Evolutionary conservation across 2,888 invertebrate species (phyloP), one percentile per base, ranked within the genome.

Genomic region (Patella ulyssiponensis): DNA sequence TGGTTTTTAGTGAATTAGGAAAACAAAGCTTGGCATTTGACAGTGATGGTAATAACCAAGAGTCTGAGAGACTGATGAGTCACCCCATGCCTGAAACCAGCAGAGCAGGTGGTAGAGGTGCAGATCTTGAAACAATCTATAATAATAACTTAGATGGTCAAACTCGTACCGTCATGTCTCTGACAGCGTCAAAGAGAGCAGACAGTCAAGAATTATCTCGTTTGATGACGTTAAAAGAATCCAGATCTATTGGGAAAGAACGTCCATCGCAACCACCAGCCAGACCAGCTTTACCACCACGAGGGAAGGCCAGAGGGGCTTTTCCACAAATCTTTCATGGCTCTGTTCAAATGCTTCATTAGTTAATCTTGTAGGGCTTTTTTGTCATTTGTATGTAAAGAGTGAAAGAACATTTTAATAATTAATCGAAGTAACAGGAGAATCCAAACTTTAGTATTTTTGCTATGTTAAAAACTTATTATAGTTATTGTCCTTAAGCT

Each of bases 1-100:
- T 89, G 87, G 83, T 89, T 52, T 78, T 85, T 76, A 83, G 83
- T 54, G 88, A 88, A 64, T 82, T 89, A 74, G 89, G 88, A 44
- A 75, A 77, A 33, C 77, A 80, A 20, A 64, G 20, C 2, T 14
- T 64, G 3, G 20, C 64, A n/a, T 64, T 64, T 20, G 64, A 64
- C 15, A 23, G 20, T 20, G 64, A 64, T 20, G 64, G 64, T 7
- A 20, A 64, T 64, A 20, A 64, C 11, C 23, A 20, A 12, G 12
- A 20, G 23, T 23, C 64, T 23, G 64, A 64, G 3, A 64, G 52
- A 1, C 33, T 17, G 15, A 71, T 51, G 11, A 69, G 64, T 15
- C 51, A 64, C 17, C 69, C 69, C 9, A 76, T 73, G 74, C 69
- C 73, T 33, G 44, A 84, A 80, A 75, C 79, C 76, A 52, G 79